A percentile compares a stretch with the other conserved stretches of the same genome.
phyloP scores from a whole-genome alignment of 2,888 invertebrate species.

The Clusia tigrina region DNA sequence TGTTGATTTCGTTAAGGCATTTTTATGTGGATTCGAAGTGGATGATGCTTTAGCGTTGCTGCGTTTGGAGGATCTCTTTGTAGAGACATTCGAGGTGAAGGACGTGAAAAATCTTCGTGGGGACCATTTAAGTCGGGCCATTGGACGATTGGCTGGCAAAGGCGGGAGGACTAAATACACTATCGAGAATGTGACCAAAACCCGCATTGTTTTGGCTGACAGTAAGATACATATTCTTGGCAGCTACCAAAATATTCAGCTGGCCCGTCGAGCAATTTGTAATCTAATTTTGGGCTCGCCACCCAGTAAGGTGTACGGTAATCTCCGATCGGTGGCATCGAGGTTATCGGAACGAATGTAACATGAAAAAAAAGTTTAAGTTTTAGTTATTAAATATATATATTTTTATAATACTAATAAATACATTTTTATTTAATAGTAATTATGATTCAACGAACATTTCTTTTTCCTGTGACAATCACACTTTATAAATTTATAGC shows the following conservation, averaged over 20 bases:
- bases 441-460: background rate
- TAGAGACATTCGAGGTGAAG: conserved; percentile 96
- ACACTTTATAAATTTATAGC: conserved; percentile 43
- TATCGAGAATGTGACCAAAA: conserved; percentile 98
- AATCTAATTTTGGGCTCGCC: conserved; percentile 96
- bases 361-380: conserved; percentile 35
- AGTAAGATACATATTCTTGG: conserved; percentile 96
- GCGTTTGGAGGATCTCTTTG: conserved; percentile 93
- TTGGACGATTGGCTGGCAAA: conserved; percentile 96
- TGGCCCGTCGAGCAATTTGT: conserved; percentile 94
- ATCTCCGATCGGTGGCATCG: conserved; percentile 84
- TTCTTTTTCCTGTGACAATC: background rate
- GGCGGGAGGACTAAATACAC: conserved; percentile 97
- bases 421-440: background rate
- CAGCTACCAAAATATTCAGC: conserved; percentile 94
- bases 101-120: conserved; percentile 96
- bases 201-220: conserved; percentile 96
- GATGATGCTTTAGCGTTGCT: conserved; percentile 95
- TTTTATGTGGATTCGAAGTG: conserved; percentile 94
- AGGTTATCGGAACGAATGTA: conserved; percentile 85
- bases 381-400: conserved; percentile 20
- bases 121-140: conserved; percentile 93
- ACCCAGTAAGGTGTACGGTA: conserved; percentile 97
- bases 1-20: conserved; percentile 97
- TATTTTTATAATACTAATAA: conserved; percentile 7